Evolutionary conservation across 2,797 vertebrate genomes (phyloP).

Genomic region (Lutjanus campechanus): DNA sequence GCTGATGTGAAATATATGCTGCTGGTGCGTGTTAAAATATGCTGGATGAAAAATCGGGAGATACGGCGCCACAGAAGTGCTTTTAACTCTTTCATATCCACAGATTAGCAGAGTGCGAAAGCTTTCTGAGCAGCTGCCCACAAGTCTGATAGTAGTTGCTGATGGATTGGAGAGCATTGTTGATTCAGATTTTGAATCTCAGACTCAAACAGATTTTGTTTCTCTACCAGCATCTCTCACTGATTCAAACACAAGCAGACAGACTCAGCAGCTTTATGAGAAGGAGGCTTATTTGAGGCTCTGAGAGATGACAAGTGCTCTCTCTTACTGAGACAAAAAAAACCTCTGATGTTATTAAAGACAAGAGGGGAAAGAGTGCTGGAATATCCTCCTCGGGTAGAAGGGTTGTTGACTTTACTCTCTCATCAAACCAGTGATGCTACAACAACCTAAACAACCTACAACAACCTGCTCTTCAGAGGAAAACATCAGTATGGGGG

Average conservation of each 20-base stretch:
- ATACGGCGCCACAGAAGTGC: slow-evolving; percentile 17
- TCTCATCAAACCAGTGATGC: slow-evolving; percentile 2
- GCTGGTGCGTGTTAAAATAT: slow-evolving; percentile 66
- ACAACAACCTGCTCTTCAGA: neutral
- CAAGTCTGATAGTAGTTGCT: neutral
- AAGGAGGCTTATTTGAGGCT: slow-evolving; percentile 24
- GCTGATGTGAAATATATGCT: slow-evolving; percentile 60
- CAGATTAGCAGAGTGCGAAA: slow-evolving; percentile 25
- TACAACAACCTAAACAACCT: neutral
- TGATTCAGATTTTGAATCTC: slow-evolving; percentile 18
- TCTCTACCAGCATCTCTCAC: slow-evolving; percentile 1
- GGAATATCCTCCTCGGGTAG: neutral
- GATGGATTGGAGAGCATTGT: slow-evolving; percentile 16
- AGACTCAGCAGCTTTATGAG: slow-evolving; percentile 26
- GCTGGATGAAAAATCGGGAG: slow-evolving; percentile 57
- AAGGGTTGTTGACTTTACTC: neutral
- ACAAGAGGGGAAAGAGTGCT: neutral
- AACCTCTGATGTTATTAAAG: neutral
- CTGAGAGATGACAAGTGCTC: slow-evolving; percentile 6
- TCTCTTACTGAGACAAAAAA: slow-evolving; percentile 22
- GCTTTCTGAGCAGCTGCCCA: slow-evolving; percentile 20
- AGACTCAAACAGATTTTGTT: slow-evolving; percentile 31
- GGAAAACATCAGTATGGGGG: neutral
- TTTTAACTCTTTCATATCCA: slow-evolving; percentile 49
- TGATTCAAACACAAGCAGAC: slow-evolving; percentile 34